Evolutionary conservation across 2,797 vertebrate species (phyloP).

Genomic region (Myripristis murdjan): DNA sequence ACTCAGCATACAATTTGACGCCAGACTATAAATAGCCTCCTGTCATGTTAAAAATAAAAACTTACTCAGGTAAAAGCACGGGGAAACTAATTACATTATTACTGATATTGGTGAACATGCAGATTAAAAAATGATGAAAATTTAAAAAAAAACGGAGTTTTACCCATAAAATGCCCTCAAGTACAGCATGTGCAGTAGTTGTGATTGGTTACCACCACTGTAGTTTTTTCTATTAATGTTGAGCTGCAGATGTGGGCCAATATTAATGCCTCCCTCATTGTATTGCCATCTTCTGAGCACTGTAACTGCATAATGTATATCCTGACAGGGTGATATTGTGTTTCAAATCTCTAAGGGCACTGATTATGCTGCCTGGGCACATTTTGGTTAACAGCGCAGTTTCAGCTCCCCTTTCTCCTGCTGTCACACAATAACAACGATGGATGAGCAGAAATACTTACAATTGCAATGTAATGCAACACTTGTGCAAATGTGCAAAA

Average conservation of each 20-base stretch:
- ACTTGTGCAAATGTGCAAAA: slow-evolving; percentile 41
- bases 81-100: no score
- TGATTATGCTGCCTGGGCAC: slow-evolving; percentile 82
- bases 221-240: slow-evolving; percentile 28
- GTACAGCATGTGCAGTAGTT: not conserved
- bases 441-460: slow-evolving; percentile 70
- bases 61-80: not conserved
- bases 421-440: slow-evolving; percentile 74
- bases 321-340: slow-evolving; percentile 79
- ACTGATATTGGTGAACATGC: slow-evolving; percentile 14
- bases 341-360: slow-evolving; percentile 80
- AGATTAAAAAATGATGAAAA: slow-evolving; percentile 25
- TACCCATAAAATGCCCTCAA: no score
- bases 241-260: slow-evolving; percentile 47
- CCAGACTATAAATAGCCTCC: not conserved
- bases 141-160: no score
- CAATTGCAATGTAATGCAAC: slow-evolving; percentile 69
- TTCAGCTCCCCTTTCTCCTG: slow-evolving; percentile 67
- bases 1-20: not conserved
- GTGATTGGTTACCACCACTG: slow-evolving; percentile 33
- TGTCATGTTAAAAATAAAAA: not conserved
- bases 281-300: slow-evolving; percentile 52
- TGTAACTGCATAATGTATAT: slow-evolving; percentile 77
- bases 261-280: slow-evolving; percentile 29
- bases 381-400: slow-evolving; percentile 79